A percentile compares a stretch with the other conserved stretches of the same genome.
These are phyloP conservation scores for Acleris cristana DNA, from an alignment of 2,888 invertebrate species.

Conservation along the genomic window DNA sequence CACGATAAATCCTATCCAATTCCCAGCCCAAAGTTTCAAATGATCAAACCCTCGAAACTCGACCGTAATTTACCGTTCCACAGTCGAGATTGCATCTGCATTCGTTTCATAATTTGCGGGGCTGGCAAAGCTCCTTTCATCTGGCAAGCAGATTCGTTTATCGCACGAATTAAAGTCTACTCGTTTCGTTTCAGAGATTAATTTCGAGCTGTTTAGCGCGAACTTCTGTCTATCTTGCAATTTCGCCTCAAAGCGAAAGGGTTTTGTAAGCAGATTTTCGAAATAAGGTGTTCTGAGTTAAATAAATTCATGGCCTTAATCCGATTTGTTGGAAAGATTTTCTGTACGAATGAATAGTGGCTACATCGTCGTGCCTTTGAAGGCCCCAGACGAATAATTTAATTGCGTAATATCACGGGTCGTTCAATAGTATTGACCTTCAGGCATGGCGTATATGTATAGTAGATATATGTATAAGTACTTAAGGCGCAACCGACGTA, in stretches of 20 bases:
- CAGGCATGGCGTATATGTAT: too few species aligned
- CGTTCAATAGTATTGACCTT: too few species aligned
- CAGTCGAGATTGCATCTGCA: conserved; percentile 28
- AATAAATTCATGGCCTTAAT: conserved; percentile 30
- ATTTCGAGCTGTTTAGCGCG: conserved; percentile 61
- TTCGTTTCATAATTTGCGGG: conserved; percentile 32
- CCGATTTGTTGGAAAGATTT: conserved; percentile 35
- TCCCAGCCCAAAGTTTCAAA: conserved; percentile 30
- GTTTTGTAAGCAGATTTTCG: conserved; percentile 43
- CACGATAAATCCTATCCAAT: conserved; percentile 36
- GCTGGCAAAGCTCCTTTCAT: conserved; percentile 38
- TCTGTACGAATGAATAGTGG: conserved; percentile 29
- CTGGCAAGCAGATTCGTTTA: conserved; percentile 54
- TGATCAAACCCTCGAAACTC: conserved; percentile 3
- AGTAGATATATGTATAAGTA: too few species aligned
- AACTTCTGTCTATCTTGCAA: conserved; percentile 52
- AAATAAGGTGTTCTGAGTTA: conserved; percentile 34
- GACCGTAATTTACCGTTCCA: conserved; percentile 23
- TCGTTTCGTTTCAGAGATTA: conserved; percentile 59
- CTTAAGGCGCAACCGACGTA: too few species aligned
- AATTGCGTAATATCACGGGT: too few species aligned
- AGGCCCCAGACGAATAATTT: conserved; percentile 7
- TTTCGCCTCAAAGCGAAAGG: conserved; percentile 45
- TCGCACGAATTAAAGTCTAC: conserved; percentile 59
- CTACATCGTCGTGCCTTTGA: conserved; percentile 16